Evolutionary conservation across 2,797 vertebrate species (phyloP), one percentile per base, ranked within the genome.

Genomic region (Danio jaintianensis): DNA sequence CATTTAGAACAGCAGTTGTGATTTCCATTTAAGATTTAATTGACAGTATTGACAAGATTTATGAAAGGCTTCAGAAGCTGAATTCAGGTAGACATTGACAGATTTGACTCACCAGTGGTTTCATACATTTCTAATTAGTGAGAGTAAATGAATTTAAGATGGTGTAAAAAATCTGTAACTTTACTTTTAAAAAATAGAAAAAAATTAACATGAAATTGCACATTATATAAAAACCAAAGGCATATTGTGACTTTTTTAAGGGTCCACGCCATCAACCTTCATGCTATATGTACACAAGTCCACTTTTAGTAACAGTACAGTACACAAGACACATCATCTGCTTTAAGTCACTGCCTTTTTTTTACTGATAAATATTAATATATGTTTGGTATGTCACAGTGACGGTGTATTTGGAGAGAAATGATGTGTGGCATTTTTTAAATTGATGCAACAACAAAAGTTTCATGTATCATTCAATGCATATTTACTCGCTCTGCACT

Each of bases 81-180:
- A 61, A 22, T 10, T 48, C 62, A 58, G 52, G 63, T 50, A 77
- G 73, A 74, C n/a, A 40, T 42, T 76, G 43, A 82, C 64, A 70
- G 67, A 80, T 45, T 63, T 48, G 56, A 81, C 69, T 82, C 48
- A 87, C 86, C 79, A 87, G 89, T 36, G 90, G 90, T 91, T 84
- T 90, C 91, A 88, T 90, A 89, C 91, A 91, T 62, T 73, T 63
- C 70, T 82, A 80, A 79, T 73, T 48, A 47, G 73, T 82, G 64
- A 78, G 77, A 78, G 77, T 82, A 82, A 70, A 82, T 84, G 80
- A 42, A 70, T 70, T 59, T 69, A 80, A 64, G 71, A 78, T 78
- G 47, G 29, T 85, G 76, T 77, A 86, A 80, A 72, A 29, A 29
- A 29, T 79, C 61, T 68, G 13, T 58, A 67, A 73, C 55, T 74